Evolutionary conservation across 1,140 invertebrate genomes (phyloP).

Genomic region (Pogonomyrmex barbatus): DNA sequence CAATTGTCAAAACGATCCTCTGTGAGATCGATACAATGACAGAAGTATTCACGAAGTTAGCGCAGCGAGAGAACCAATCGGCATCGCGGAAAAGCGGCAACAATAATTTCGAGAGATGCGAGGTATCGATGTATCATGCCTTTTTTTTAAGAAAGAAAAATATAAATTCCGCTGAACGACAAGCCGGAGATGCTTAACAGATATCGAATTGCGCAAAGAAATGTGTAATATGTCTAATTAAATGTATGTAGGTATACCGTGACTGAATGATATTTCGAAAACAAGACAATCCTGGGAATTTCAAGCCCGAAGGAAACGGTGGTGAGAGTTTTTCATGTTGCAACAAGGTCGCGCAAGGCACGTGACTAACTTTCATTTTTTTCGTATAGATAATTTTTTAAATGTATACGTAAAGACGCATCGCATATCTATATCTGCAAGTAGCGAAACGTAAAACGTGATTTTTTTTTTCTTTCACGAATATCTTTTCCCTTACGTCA

Average conservation of each 20-base stretch:
- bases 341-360: background rate
- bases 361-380: conserved; percentile 21
- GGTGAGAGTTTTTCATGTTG: conserved; percentile 30
- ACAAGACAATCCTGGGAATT: conserved; percentile 49
- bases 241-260: conserved; percentile 22
- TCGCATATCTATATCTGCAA: background rate
- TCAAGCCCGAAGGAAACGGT: background rate
- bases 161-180: background rate
- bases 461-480: background rate
- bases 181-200: background rate
- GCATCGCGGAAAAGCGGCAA: too few species aligned
- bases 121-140: too few species aligned
- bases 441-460: background rate
- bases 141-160: background rate
- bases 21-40: too few species aligned
- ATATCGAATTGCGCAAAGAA: conserved; percentile 11
- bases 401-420: background rate
- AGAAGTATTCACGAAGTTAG: too few species aligned
- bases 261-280: conserved; percentile 47
- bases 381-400: conserved; percentile 2
- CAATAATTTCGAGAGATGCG: too few species aligned
- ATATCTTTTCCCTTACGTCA: background rate
- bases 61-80: too few species aligned
- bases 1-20: too few species aligned
- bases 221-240: conserved; percentile 29